Evolutionary conservation across 2,888 invertebrate species (phyloP), one percentile per base, ranked within the genome.

Genomic region (Diarsia rubi): DNA sequence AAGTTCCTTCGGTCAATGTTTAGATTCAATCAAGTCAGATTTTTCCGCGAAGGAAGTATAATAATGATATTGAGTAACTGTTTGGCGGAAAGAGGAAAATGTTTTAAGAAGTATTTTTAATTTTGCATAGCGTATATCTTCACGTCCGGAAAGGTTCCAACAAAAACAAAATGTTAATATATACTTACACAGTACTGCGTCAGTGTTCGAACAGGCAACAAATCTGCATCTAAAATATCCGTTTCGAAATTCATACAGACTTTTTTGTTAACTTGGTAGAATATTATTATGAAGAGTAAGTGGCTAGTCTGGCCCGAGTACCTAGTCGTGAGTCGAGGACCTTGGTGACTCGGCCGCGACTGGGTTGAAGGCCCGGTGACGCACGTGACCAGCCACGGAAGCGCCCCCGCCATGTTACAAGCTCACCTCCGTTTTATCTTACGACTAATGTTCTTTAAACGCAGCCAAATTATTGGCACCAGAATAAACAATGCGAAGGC

Each of bases 331-430:
- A 81, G 82, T 78, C 73, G 78, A 79, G 83, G 88, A 90, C 92
- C 93, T 93, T 92, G 90, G 81, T 86, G 84, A 87, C 81, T 84
- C 78, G 65, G 75, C 49, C 49, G 81, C 78, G 87, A 87, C 88
- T 89, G 89, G 88, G 89, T 92, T 91, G 91, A 92, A 93, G 93
- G 92, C 90, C 90, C 87, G 87, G 78, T 92, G 92, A 93, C 92
- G 93, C 90, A 91, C 83, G 83, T 78, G 63, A 76, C 86, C 86
- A 79, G 75, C 83, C 82, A 81, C 90, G 92, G 90, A 92, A 92
- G 89, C 77, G 80, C 81, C 88, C 85, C 79, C 85, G 72, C 82
- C 69, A 73, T 73, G 63, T 78, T 80, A 68, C 59, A 66, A 86
- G 74, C 75, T 75, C 72, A 84, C 73, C 69, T 83, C 60, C 31